Conservation (phyloP, 2,797 vertebrate genomes). For the Sitta carolinensis region DNA sequence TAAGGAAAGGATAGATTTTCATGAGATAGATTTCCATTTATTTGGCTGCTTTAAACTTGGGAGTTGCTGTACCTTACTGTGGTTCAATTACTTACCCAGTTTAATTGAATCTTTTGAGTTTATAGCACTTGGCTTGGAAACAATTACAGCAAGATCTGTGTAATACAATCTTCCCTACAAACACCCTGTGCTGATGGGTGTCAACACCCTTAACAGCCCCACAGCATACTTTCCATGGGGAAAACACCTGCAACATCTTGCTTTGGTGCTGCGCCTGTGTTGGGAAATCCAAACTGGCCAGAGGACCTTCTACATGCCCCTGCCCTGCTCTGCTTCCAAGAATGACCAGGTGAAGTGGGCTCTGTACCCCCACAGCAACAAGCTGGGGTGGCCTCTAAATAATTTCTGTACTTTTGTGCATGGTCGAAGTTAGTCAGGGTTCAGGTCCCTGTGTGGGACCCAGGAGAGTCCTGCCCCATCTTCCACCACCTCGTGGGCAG, state of each 20-base stretch:
- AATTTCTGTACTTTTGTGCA: background rate
- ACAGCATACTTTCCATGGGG: accelerated
- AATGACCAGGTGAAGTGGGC: accelerated
- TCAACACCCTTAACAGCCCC: background rate
- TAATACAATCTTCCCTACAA: background rate
- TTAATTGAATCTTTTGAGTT: background rate
- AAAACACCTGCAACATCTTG: background rate
- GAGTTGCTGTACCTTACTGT: background rate
- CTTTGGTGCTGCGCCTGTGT: accelerated
- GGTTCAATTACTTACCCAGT: background rate
- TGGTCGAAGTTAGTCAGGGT: background rate
- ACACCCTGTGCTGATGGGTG: background rate
- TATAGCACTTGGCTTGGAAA: background rate
- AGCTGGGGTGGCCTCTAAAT: accelerated
- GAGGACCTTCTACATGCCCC: background rate
- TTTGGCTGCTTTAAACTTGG: background rate
- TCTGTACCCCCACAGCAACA: background rate
- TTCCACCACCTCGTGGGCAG: accelerated
- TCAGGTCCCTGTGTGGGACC: background rate
- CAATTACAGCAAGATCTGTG: background rate
- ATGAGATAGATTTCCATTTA: background rate
- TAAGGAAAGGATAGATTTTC: background rate
- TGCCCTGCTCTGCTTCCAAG: background rate
- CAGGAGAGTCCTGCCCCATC: background rate
- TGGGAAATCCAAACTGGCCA: background rate